Percentiles rank a stretch among this genome's conserved stretches.
Conservation (phyloP, 2,113 vertebrate genomes). For the Caranx ignobilis region DNA sequence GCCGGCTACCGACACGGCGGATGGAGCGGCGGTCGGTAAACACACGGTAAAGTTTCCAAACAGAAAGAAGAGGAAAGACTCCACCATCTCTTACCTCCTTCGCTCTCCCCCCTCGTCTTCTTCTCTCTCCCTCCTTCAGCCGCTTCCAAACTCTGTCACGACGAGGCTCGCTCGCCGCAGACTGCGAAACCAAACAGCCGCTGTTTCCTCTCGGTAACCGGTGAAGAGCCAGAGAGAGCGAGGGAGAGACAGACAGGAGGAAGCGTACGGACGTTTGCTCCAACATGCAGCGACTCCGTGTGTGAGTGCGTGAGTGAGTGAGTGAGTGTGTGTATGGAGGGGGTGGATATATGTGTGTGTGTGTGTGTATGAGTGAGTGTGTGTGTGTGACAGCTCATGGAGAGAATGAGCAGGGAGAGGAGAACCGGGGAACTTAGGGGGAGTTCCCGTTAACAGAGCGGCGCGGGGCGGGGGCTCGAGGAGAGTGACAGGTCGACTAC, state of each 20-base stretch:
- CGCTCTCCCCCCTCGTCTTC: constrained; percentile 6
- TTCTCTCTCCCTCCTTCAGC: constrained; percentile 35
- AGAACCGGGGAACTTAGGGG: constrained; percentile 76
- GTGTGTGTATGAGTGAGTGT: constrained; percentile 8
- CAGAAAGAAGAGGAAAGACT: constrained; percentile 7
- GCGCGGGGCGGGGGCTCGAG: constrained; percentile 71
- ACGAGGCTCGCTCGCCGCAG: constrained; percentile 67
- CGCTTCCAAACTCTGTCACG: constrained; percentile 75
- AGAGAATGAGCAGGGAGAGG: constrained; percentile 74
- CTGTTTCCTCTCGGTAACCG: constrained; percentile 39
- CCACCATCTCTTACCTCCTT: constrained; percentile 62
- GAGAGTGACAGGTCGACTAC: constrained; percentile 60
- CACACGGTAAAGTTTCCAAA: constrained; percentile 58
- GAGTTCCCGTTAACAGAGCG: constrained; percentile 74
- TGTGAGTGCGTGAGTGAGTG: constrained; percentile 15
- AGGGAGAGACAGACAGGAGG: not conserved
- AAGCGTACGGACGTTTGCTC: constrained; percentile 35
- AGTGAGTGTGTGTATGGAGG: not conserved
- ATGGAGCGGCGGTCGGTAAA: not conserved
- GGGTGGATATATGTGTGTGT: not conserved
- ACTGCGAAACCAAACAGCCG: constrained; percentile 44
- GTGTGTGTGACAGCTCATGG: constrained; percentile 71
- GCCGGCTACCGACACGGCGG: not conserved
- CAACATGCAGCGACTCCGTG: constrained; percentile 46
- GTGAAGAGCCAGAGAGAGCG: not conserved